Conservation (phyloP, 1,140 invertebrate species). For the Uloborus diversus region DNA sequence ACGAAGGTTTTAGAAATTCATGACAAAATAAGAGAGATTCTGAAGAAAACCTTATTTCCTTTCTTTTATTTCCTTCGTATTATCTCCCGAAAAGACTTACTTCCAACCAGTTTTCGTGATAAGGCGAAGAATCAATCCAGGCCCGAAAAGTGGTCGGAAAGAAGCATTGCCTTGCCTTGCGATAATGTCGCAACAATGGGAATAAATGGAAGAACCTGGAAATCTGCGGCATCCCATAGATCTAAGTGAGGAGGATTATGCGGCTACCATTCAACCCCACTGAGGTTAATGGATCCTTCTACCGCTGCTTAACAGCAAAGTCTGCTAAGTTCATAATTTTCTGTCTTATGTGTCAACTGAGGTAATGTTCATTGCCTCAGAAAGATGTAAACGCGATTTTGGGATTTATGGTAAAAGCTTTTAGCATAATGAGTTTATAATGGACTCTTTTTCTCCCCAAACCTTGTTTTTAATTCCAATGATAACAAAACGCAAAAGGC, state of each 20-base stretch:
- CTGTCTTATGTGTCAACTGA: too few relatives aligned
- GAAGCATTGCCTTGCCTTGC: constrained; percentile 16
- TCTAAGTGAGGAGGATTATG: constrained; percentile 23
- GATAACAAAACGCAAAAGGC: too few relatives aligned
- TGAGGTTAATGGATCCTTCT: constrained; percentile 25
- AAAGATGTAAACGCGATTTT: too few relatives aligned
- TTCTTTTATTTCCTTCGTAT: too few relatives aligned
- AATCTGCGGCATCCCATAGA: constrained; percentile 1
- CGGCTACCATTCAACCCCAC: constrained; percentile 16
- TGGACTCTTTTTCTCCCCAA: too few relatives aligned
- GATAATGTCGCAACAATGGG: constrained; percentile 21
- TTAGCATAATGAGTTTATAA: too few relatives aligned
- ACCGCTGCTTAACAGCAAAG: constrained; percentile 20
- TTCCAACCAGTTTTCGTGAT: neutral
- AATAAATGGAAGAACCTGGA: constrained; percentile 14
- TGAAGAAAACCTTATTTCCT: too few relatives aligned
- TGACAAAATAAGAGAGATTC: too few relatives aligned
- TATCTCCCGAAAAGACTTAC: neutral
- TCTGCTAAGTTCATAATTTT: neutral
- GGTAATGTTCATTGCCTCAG: too few relatives aligned
- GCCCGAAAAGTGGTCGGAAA: neutral
- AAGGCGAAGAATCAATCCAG: neutral
- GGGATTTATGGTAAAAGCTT: too few relatives aligned
- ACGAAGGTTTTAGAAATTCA: too few relatives aligned
- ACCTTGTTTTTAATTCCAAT: too few relatives aligned